Evolutionary conservation across 2,113 vertebrate genomes (phyloP), one percentile per base, ranked within the genome.

Genomic region (Lanius collurio): DNA sequence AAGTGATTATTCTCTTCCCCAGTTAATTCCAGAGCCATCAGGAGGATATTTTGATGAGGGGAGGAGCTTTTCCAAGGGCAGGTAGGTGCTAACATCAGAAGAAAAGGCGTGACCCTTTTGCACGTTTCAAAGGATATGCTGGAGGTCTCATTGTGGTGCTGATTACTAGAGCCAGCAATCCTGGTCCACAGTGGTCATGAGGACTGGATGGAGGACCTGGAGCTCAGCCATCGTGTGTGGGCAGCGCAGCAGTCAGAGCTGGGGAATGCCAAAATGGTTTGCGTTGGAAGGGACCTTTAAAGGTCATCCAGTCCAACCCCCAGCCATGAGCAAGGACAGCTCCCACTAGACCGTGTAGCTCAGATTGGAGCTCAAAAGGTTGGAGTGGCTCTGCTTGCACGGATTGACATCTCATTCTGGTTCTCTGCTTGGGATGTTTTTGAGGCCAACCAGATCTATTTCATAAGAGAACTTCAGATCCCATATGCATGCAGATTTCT

Each of bases 181-280:
- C 33, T 50, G 46, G 35, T 15, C n/a, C 21, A 24, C n/a, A 21
- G 33, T 7, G 56, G 9, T 20, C 9, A 1, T 4, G 12, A 57
- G 30, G 26, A 53, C 20, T 0, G 20, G 15, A 53, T 44, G 31
- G 37, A 84, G 15, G 21, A 53, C 28, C 11, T 2, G 23, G 31
- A 75, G 5, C 49, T 89, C 52, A 30, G 5, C 10, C 31, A 18
- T 37, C 0, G 0, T 6, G 6, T 1, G 1, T 5, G 31, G 39
- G 31, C 26, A 88, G 33, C 67, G 30, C 5, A 13, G 30, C 37
- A 64, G 44, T 7, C 6, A 33, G 37, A 59, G 28, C 0, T 37
- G 23, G 4, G 59, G 15, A 28, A 90, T 11, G 31, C 22, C 31
- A 37, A 53, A 63, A 35, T 1, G 0, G 23, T 55, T 27, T 27